Evolutionary conservation across 1,140 invertebrate genomes (phyloP).

Genomic region (Lepidurus couesii): DNA sequence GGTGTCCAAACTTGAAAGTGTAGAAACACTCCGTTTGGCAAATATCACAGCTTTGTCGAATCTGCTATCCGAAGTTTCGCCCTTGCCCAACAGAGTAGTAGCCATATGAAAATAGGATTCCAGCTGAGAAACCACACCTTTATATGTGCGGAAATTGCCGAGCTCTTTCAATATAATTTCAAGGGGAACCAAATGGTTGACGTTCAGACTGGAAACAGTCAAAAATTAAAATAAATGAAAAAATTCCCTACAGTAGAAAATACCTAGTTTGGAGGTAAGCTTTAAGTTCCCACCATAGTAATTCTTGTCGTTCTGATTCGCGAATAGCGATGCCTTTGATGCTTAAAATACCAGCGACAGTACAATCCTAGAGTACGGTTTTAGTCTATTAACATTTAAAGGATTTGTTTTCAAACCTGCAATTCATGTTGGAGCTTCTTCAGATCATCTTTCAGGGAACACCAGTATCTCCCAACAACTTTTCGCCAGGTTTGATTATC

Average conservation of each 20-base stretch:
- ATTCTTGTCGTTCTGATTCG: not conserved
- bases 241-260: not conserved
- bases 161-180: not conserved
- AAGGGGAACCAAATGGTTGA: not conserved
- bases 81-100: not conserved
- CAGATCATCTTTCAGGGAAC: not conserved
- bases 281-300: not conserved
- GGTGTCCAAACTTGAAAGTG: not conserved
- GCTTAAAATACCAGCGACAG: not conserved
- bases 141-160: not conserved
- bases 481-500: not conserved
- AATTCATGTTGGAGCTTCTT: not conserved
- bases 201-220: not conserved
- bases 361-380: not conserved
- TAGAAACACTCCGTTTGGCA: not conserved
- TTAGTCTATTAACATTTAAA: not conserved
- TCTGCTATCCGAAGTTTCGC: not conserved
- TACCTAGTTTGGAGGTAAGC: not conserved
- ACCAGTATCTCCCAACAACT: not conserved
- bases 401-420: not conserved
- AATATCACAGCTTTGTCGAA: slow-evolving; percentile 5
- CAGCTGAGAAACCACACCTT: not conserved
- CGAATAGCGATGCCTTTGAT: not conserved
- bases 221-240: not conserved
- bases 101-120: not conserved